Evolutionary conservation across 2,888 invertebrate species (phyloP).

Genomic region (Xylota sylvarum): DNA sequence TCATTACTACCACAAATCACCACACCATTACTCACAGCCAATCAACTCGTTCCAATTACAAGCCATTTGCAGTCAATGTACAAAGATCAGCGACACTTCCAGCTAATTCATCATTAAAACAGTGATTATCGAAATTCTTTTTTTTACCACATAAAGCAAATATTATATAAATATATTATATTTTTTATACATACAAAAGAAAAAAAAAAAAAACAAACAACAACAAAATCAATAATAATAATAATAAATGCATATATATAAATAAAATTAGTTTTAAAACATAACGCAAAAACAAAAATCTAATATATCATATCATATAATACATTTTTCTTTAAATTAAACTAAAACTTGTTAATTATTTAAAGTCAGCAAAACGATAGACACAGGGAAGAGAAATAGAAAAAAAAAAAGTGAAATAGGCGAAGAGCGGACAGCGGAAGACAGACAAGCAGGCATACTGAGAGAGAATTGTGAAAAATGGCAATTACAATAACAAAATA

Average conservation of each 20-base stretch:
- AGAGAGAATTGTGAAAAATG: constrained; percentile 33
- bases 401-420: constrained; percentile 1
- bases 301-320: constrained; percentile 76
- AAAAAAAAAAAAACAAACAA: constrained; percentile 38
- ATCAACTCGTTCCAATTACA: constrained; percentile 85
- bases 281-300: constrained; percentile 58
- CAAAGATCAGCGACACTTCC: constrained; percentile 96
- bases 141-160: constrained; percentile 74
- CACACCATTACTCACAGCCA: constrained; percentile 80
- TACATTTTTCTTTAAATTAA: constrained; percentile 68
- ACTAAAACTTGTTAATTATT: constrained; percentile 73
- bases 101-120: constrained; percentile 90
- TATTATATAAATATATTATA: constrained; percentile 74
- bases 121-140: constrained; percentile 80
- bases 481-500: constrained; percentile 45
- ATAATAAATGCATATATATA: constrained; percentile 72
- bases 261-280: constrained; percentile 69
- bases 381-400: constrained; percentile 43
- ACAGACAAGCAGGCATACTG: background rate
- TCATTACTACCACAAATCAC: constrained; percentile 43
- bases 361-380: constrained; percentile 69
- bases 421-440: background rate
- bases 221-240: constrained; percentile 70
- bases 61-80: constrained; percentile 85
- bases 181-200: constrained; percentile 71